Base-by-base conservation (phyloP, 2,113 vertebrate species). In the Hucho hucho region DNA sequence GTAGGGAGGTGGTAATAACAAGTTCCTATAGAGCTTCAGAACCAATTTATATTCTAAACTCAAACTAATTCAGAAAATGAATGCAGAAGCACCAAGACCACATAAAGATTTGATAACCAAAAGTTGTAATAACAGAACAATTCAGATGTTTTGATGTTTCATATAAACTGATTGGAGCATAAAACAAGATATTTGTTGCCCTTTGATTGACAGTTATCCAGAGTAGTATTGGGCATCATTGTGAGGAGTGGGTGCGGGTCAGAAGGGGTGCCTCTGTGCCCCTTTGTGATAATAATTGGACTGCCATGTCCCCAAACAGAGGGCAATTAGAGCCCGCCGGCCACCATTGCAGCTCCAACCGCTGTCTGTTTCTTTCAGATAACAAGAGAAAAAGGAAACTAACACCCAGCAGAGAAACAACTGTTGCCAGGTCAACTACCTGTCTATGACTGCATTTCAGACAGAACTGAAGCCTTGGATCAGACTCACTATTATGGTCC, bases 291-390 rank as follows among this genome's bases (percentile, higher is more conserved):
- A 88, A 90, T 79, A 64, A 81, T 76, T 63, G 37, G 75, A 61
- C 73, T 88, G 72, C 74, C 72, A 79, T 65, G 37, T 16, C 59
- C 76, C 75, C 78, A 53, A 81, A 82, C 78, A 77, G 82, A 77
- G 70, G 72, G 65, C 83, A 87, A 81, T 84, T 85, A 88, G 73
- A 73, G 72, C 74, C 76, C 64, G 63, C 77, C 68, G 64, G 77
- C 82, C 77, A 64, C 73, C 71, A 67, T 81, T 79, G 74, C 0
- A 24, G 76, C 75, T 83, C 74, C 69, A 72, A 71, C 13, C 1
- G 64, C 61, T 72, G 74, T 78, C 74, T 88, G 82, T 75, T 82
- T 81, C 73, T 68, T 69, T 73, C 79, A 80, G 74, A 81, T 78
- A 59, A 76, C 11, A 61, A 53, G 46, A 63, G 49, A 64, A 61